Conservation (phyloP, 2,113 vertebrate genomes). For the Pipra filicauda region DNA sequence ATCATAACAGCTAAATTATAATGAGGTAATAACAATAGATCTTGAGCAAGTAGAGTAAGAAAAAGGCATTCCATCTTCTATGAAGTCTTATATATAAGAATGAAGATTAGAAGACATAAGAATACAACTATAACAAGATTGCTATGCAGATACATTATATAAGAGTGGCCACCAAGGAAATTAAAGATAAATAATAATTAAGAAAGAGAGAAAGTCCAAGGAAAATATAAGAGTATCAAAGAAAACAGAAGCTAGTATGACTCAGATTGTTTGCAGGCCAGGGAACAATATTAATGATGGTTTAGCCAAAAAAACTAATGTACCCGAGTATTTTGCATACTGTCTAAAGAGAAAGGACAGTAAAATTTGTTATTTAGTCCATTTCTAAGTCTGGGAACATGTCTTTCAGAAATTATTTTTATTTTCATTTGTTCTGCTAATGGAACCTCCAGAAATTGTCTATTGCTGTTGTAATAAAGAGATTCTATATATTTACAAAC, state of each 20-base stretch:
- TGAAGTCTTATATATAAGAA: neutral
- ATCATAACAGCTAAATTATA: neutral
- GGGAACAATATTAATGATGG: neutral
- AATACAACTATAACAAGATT: neutral
- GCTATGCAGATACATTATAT: neutral
- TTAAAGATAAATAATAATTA: neutral
- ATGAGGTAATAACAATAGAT: neutral
- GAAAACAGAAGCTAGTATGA: neutral
- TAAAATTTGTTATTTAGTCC: neutral
- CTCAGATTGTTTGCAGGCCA: neutral
- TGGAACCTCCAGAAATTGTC: neutral
- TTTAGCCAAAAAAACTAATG: neutral
- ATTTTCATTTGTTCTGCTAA: neutral
- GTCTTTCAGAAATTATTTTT: neutral
- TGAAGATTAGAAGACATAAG: neutral
- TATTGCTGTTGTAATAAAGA: neutral
- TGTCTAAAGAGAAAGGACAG: neutral
- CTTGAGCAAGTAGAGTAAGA: neutral
- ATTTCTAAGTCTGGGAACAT: neutral
- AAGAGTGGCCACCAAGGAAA: neutral
- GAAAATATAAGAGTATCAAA: neutral
- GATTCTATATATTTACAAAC: constrained; percentile 66
- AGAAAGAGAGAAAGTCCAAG: neutral
- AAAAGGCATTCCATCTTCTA: neutral
- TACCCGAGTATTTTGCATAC: neutral